A percentile compares a stretch with the other conserved stretches of the same genome.
phyloP scores from a whole-genome alignment of 2,888 invertebrate species.

The Euproctis similis region DNA sequence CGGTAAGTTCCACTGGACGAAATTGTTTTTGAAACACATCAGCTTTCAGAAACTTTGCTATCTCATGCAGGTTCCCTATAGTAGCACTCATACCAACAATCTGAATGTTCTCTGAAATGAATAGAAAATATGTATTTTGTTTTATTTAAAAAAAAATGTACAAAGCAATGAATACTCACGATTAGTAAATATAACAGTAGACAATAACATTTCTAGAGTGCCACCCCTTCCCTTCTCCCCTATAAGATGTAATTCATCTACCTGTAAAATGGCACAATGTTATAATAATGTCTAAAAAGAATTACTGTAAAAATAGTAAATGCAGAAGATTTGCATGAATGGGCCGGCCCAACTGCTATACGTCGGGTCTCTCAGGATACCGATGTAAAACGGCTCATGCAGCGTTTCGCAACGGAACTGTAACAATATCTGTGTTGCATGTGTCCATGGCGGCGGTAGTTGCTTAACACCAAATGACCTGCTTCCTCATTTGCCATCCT shows the following conservation, averaged over 20 bases:
- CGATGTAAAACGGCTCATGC: too few relatives aligned
- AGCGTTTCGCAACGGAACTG: too few relatives aligned
- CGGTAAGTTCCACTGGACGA: slow-evolving; percentile 89
- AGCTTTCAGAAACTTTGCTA: slow-evolving; percentile 87
- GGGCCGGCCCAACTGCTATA: too few relatives aligned
- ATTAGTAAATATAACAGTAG: slow-evolving; percentile 83
- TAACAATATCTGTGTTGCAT: too few relatives aligned
- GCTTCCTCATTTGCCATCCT: too few relatives aligned
- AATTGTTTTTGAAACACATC: slow-evolving; percentile 89
- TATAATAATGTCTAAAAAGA: too few relatives aligned
- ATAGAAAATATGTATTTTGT: neutral
- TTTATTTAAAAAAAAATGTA: neutral
- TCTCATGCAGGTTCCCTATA: slow-evolving; percentile 90
- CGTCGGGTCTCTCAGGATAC: too few relatives aligned
- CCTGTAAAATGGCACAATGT: slow-evolving; percentile 36
- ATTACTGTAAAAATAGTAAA: too few relatives aligned
- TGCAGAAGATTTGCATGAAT: too few relatives aligned
- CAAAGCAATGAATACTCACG: slow-evolving; percentile 63
- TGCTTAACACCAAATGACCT: too few relatives aligned
- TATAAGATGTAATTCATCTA: slow-evolving; percentile 95
- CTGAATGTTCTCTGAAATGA: slow-evolving; percentile 76
- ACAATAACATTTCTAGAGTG: slow-evolving; percentile 86
- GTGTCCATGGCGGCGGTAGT: too few relatives aligned
- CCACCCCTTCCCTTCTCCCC: slow-evolving; percentile 92
- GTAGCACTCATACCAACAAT: slow-evolving; percentile 99